These are phyloP conservation scores for Rhinichthys osculus DNA, from an alignment of 2,797 vertebrate species.

Conservation along the genomic window DNA sequence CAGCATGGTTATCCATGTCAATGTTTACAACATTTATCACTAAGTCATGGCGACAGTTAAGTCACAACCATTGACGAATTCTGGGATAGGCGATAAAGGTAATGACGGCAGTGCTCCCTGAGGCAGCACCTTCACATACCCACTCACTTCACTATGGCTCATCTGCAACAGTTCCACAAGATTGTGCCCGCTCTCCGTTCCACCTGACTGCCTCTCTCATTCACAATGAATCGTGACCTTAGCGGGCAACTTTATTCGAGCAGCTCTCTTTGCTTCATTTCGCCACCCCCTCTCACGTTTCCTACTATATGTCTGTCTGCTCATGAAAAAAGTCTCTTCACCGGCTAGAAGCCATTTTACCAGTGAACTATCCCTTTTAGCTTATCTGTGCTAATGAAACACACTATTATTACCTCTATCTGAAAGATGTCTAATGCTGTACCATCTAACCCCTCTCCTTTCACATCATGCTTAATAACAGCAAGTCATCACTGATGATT, in stretches of 20 bases:
- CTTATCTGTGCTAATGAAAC: neutral
- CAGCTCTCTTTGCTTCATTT: neutral
- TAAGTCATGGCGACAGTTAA: neutral
- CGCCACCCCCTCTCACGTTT: conserved; percentile 1
- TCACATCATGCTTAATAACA: conserved; percentile 17
- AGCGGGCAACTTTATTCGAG: neutral
- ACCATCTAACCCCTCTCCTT: neutral
- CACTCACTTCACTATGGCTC: neutral
- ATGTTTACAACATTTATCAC: neutral
- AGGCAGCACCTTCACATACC: neutral
- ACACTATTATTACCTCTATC: neutral
- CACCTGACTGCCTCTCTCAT: conserved; percentile 15
- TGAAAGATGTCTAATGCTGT: neutral
- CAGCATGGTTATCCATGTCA: neutral
- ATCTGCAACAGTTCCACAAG: neutral
- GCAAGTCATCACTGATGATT: conserved; percentile 35
- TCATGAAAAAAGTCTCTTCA: neutral
- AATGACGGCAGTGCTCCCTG: neutral
- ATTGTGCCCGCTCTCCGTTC: neutral
- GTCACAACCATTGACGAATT: neutral
- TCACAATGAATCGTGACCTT: neutral
- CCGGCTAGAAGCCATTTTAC: neutral
- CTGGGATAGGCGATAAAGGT: neutral
- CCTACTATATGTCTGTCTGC: neutral
- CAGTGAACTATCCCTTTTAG: neutral